These are phyloP conservation scores for Drosophila ficusphila DNA, from an alignment of 1,140 invertebrate genomes.

Conservation along the genomic window DNA sequence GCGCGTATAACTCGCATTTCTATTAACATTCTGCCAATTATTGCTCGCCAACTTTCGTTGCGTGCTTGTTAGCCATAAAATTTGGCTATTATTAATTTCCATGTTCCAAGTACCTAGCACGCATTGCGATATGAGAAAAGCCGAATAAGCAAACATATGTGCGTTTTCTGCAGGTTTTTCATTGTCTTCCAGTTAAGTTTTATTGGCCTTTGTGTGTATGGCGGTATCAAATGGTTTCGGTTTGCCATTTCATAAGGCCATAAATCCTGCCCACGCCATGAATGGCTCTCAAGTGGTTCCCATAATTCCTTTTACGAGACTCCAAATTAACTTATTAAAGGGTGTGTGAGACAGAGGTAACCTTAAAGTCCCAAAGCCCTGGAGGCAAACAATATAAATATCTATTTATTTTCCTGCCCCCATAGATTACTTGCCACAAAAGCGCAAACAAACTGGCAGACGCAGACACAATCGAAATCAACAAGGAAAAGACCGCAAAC, in stretches of 20 bases:
- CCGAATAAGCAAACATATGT: constrained; percentile 41
- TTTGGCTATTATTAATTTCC: constrained; percentile 37
- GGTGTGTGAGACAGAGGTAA: neutral
- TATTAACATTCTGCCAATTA: constrained; percentile 62
- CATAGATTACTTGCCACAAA: constrained; percentile 28
- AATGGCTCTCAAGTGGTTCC: constrained; percentile 56
- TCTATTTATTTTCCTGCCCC: constrained; percentile 55
- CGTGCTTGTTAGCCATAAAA: constrained; percentile 59
- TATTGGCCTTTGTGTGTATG: constrained; percentile 10
- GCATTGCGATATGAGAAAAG: constrained; percentile 50
- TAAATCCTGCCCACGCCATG: constrained; percentile 49
- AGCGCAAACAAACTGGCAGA: constrained; percentile 6
- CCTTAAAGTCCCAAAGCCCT: constrained; percentile 3
- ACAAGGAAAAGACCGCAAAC: constrained; percentile 52
- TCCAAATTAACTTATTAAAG: constrained; percentile 50
- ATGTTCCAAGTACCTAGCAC: constrained; percentile 69
- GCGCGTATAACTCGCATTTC: constrained; percentile 63
- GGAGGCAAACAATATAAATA: constrained; percentile 54
- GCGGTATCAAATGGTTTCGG: constrained; percentile 37
- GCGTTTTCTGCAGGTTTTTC: constrained; percentile 15
- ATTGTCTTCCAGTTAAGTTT: constrained; percentile 18
- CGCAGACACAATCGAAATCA: constrained; percentile 39
- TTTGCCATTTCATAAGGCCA: constrained; percentile 32
- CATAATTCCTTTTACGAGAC: constrained; percentile 56
- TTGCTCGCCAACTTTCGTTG: constrained; percentile 62